phyloP scores from a whole-genome alignment of 2,797 vertebrate species.

The Perodicticus potto region DNA sequence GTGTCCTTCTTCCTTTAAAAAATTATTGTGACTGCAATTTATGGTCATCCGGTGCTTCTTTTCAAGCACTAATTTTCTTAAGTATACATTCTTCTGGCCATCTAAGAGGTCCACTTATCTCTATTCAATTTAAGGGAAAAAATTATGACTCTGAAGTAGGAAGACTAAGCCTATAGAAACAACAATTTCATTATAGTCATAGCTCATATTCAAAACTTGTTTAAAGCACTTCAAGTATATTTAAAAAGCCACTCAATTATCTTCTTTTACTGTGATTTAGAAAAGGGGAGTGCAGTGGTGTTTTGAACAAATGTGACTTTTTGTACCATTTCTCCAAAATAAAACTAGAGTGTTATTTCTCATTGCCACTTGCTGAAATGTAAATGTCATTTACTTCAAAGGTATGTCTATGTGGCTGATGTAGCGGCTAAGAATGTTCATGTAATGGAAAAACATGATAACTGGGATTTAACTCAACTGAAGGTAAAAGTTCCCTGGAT shows the following conservation, averaged over 20 bases:
- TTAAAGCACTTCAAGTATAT: conserved; percentile 51
- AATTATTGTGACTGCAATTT: background rate
- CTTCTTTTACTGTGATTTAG: conserved; percentile 22
- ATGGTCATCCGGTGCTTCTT: background rate
- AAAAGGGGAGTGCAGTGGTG: background rate
- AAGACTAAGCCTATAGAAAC: conserved; percentile 10
- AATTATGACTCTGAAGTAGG: conserved; percentile 20
- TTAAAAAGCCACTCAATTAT: conserved; percentile 23
- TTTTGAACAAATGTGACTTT: background rate
- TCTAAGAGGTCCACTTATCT: background rate
- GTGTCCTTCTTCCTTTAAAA: conserved; percentile 31
- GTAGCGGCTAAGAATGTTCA: conserved; percentile 55
- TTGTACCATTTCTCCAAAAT: conserved; percentile 26
- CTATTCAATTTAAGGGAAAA: conserved; percentile 27
- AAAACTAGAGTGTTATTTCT: background rate
- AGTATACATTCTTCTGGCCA: background rate
- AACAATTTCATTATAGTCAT: background rate
- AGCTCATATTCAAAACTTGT: background rate
- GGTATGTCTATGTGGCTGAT: conserved; percentile 83
- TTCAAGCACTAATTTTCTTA: conserved; percentile 37
- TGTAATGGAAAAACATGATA: conserved; percentile 74
- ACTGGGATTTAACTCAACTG: conserved; percentile 79
- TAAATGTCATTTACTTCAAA: conserved; percentile 67
- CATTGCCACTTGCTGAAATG: conserved; percentile 12
- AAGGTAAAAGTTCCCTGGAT: conserved; percentile 77